A percentile compares a stretch with the other conserved stretches of the same genome.
phyloP scores from a whole-genome alignment of 2,797 vertebrate genomes.

The Mormyrops attenuatus region DNA sequence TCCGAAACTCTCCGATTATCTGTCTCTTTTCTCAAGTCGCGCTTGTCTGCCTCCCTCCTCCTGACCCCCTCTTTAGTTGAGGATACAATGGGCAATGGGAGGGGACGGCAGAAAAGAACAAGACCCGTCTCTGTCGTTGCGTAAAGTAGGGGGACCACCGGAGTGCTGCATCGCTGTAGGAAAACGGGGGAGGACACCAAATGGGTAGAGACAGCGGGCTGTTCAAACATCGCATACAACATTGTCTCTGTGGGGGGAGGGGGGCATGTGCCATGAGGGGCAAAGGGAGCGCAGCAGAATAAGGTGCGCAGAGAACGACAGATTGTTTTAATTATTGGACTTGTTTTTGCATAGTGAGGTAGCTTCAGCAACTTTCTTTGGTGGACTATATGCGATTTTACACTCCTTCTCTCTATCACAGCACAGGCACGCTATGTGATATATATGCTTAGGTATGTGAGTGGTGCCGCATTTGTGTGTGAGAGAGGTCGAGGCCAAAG shows the following conservation, averaged over 20 bases:
- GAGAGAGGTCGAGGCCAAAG: not conserved
- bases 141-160: slow-evolving; percentile 27
- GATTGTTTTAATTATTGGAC: slow-evolving; percentile 16
- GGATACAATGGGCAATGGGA: slow-evolving; percentile 38
- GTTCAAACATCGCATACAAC: slow-evolving; percentile 24
- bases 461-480: not conserved
- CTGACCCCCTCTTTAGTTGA: slow-evolving; percentile 28
- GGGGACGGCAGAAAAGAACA: slow-evolving; percentile 32
- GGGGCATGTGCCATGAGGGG: not conserved
- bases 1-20: slow-evolving; percentile 41
- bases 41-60: slow-evolving; percentile 12
- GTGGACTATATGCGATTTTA: not conserved
- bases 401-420: not conserved
- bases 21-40: slow-evolving; percentile 26
- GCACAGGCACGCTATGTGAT: not conserved
- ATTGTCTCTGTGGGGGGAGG: slow-evolving; percentile 5
- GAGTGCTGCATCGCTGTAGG: slow-evolving; percentile 14
- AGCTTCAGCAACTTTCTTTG: not conserved
- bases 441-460: slow-evolving; percentile 12
- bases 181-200: slow-evolving; percentile 44
- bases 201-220: slow-evolving; percentile 29
- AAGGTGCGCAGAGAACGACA: slow-evolving; percentile 6
- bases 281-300: not conserved
- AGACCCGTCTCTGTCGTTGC: slow-evolving; percentile 22
- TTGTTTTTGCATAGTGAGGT: not conserved